Conservation (phyloP, 2,797 vertebrate species). For the Chromobotia macracanthus region DNA sequence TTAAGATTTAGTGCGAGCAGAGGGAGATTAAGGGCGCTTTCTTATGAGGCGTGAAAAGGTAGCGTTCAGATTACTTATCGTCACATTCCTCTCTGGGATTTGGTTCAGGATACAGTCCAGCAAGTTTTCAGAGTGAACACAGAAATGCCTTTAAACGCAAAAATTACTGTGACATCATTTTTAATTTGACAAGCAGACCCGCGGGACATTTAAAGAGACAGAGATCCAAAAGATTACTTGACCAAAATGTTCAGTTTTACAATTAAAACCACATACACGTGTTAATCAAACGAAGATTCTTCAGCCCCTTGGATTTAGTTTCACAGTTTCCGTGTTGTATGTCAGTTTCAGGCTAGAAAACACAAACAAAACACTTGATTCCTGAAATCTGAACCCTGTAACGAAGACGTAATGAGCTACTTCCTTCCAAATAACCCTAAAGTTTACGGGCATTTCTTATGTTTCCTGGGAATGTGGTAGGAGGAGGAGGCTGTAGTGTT, state of each 20-base stretch:
- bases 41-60: slow-evolving; percentile 8
- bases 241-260: not conserved
- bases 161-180: slow-evolving; percentile 14
- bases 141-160: slow-evolving; percentile 1
- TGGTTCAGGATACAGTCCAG: not conserved
- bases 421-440: slow-evolving; percentile 22
- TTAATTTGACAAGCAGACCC: slow-evolving; percentile 3
- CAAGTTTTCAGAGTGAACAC: not conserved
- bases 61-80: not conserved
- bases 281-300: not conserved
- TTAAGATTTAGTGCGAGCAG: not conserved
- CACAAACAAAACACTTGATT: not conserved
- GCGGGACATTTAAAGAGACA: slow-evolving; percentile 19
- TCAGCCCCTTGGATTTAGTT: not conserved
- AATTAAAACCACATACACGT: not conserved
- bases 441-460: slow-evolving; percentile 4
- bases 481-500: not conserved
- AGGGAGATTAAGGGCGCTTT: not conserved
- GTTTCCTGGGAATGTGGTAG: slow-evolving; percentile 13
- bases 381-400: not conserved
- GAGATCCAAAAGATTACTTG: not conserved
- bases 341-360: not conserved
- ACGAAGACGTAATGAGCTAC: slow-evolving; percentile 16
- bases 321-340: not conserved
- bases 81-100: not conserved